These are phyloP conservation scores for Bothrops jararaca DNA, from an alignment of 2,113 vertebrate species.

Conservation along the genomic window DNA sequence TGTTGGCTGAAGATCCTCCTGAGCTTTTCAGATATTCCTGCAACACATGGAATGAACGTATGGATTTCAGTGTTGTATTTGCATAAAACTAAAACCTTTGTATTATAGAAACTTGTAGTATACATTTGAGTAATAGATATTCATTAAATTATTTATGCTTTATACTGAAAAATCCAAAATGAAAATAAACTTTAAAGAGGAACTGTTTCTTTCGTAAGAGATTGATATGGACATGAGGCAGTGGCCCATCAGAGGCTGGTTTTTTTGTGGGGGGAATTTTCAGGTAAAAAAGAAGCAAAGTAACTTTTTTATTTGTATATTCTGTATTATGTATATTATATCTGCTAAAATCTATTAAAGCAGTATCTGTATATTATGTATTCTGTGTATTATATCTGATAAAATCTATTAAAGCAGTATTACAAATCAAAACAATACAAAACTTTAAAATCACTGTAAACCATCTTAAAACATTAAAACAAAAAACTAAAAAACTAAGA, in stretches of 20 bases:
- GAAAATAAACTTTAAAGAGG: neutral
- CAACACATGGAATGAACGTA: too few relatives aligned
- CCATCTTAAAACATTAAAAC: neutral
- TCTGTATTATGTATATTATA: too few relatives aligned
- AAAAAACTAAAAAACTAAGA: neutral
- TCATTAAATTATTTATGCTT: neutral
- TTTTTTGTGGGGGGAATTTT: neutral
- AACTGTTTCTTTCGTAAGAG: neutral
- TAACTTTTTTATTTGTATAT: neutral
- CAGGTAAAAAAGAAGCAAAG: neutral
- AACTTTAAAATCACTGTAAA: neutral
- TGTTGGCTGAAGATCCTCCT: too few relatives aligned
- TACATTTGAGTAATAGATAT: neutral
- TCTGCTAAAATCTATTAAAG: neutral
- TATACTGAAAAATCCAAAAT: neutral
- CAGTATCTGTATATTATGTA: neutral
- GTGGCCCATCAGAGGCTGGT: neutral
- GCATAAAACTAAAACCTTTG: neutral
- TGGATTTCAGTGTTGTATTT: neutral
- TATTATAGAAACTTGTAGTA: too few relatives aligned
- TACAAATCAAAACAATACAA: neutral
- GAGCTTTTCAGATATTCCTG: too few relatives aligned
- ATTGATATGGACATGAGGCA: neutral
- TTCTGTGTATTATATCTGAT: too few relatives aligned
- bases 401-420: neutral